Base-by-base conservation (phyloP, 2,797 vertebrate genomes). In the Acanthurus lineatus region DNA sequence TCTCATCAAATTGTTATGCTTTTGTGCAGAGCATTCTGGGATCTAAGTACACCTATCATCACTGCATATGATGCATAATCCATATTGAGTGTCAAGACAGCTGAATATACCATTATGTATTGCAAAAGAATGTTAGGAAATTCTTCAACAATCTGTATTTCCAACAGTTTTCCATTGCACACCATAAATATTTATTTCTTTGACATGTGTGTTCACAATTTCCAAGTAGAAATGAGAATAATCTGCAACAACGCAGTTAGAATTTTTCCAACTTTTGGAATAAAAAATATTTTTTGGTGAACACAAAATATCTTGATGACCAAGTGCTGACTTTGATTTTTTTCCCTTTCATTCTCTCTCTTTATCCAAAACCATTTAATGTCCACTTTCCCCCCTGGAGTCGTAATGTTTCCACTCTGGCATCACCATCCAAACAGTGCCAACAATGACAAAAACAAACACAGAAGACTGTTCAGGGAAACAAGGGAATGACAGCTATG, bases 361-460 rank as follows among this genome's bases (percentile, higher is more conserved):
- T 42, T 42, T 42, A 42, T 42, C 40, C 40, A 9, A 9, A 35
- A 42, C 11, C 40, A 42, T 42, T 42, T 10, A 42, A 12, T 42
- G 40, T 42, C 40, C 11, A 42, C 9, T 9, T 9, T 12, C 9
- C 9, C 9, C 48, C 51, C 35, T 5, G 3, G 48, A 14, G 28
- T 62, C 40, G 20, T 22, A 61, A 63, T 76, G 59, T 86, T 73
- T 81, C 57, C 51, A 60, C 58, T 64, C 58, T 69, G 72, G 64
- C 60, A 82, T 79, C 42, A 53, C 28, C 20, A 40, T 47, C 44
- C 53, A 6, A 49, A 58, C 53, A 3, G 28, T n/a, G 56, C 81
- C 68, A 84, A 9, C 8, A 15, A 76, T 45, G 81, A 81, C 69
- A 74, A 65, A 73, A 44, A 52, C 49, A 32, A 63, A 75, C 38